Evolutionary conservation across 2,113 vertebrate genomes (phyloP).

Genomic region (Paratilapia polleni): DNA sequence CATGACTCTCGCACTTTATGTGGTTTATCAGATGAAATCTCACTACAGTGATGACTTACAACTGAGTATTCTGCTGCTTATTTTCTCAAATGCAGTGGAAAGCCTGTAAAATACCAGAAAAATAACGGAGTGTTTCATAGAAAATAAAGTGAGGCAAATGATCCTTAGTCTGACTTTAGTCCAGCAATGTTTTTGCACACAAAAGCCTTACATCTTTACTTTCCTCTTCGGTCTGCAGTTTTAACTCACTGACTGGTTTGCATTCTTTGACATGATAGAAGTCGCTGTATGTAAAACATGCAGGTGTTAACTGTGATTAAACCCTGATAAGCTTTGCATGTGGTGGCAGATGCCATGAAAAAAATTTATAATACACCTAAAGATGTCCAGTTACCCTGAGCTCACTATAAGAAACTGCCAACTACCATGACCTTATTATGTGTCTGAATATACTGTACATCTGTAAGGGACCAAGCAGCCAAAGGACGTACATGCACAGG

Average conservation of each 20-base stretch:
- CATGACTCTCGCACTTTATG: neutral
- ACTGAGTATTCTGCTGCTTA: neutral
- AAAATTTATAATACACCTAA: neutral
- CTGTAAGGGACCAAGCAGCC: too few relatives aligned
- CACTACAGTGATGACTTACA: neutral
- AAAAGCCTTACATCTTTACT: neutral
- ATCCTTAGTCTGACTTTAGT: neutral
- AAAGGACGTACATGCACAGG: too few relatives aligned
- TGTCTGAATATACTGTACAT: too few relatives aligned
- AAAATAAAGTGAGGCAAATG: neutral
- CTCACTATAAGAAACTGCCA: neutral
- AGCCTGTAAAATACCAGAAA: neutral
- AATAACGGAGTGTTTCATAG: neutral
- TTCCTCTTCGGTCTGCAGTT: neutral
- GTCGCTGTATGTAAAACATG: neutral
- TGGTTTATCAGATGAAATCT: neutral
- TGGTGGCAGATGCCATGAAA: neutral
- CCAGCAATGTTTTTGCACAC: neutral
- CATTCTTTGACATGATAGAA: neutral
- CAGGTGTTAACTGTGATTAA: neutral
- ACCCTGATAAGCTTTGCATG: neutral
- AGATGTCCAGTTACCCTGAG: neutral
- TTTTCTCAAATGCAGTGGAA: neutral
- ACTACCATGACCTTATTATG: neutral
- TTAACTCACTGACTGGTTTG: neutral